Percentiles rank a stretch among this genome's conserved stretches.
Conservation (phyloP, 2,888 invertebrate genomes). For the Orchesella flavescens region DNA sequence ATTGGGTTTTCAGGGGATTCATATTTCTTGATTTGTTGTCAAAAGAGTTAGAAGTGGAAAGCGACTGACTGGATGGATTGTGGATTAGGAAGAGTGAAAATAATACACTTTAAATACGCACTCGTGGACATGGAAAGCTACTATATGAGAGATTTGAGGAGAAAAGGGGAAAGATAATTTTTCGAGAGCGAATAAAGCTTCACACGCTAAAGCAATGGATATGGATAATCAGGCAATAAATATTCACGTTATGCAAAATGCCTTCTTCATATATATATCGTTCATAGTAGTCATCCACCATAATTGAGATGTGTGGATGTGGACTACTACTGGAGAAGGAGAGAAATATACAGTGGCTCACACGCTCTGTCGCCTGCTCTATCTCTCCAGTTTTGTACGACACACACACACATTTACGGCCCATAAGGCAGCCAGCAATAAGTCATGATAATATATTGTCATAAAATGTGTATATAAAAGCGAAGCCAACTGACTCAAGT, state of each 20-base stretch:
- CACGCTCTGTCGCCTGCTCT: conserved; percentile 58
- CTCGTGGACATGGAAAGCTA: no score
- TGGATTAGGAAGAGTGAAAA: no score
- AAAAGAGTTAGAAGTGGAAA: conserved; percentile 8
- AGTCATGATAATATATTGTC: conserved; percentile 3
- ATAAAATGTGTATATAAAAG: no score
- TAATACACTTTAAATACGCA: no score
- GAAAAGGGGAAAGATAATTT: conserved; percentile 43
- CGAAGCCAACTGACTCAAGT: no score
- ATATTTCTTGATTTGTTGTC: conserved; percentile 71
- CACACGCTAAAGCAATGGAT: not conserved
- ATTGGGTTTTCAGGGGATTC: conserved; percentile 58
- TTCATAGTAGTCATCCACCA: not conserved
- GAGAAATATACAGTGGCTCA: not conserved
- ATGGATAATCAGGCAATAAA: conserved; percentile 72
- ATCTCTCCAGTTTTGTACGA: not conserved
- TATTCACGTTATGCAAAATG: conserved; percentile 72
- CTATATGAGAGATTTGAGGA: conserved; percentile 20
- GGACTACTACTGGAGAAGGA: no score
- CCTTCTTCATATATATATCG: not conserved
- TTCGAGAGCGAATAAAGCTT: not conserved
- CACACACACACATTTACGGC: conserved; percentile 4
- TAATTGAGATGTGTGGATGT: not conserved
- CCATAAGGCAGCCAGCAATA: not conserved
- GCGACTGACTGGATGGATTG: not conserved